phyloP scores from a whole-genome alignment of 2,888 invertebrate species.

The Drosophila helvetica region DNA sequence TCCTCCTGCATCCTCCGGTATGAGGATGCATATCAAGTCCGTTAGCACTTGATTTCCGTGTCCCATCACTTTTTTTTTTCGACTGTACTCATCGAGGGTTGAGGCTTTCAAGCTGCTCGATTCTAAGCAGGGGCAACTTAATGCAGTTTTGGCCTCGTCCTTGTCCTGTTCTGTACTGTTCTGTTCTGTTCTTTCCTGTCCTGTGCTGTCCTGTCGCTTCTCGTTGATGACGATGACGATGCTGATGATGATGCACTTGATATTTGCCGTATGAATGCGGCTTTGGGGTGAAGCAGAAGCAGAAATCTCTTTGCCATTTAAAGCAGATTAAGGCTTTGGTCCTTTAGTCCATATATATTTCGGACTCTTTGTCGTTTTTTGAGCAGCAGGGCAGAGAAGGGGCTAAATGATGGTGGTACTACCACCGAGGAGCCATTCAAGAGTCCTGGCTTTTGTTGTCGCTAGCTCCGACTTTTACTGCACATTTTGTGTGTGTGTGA shows the following conservation, averaged over 20 bases:
- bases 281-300: slow-evolving; percentile 2
- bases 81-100: slow-evolving; percentile 23
- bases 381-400: slow-evolving; percentile 8
- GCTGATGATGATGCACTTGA: slow-evolving; percentile 77
- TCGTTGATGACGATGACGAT: slow-evolving; percentile 34
- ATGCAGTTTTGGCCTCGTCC: slow-evolving; percentile 62
- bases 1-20: too few relatives aligned
- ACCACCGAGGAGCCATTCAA: slow-evolving; percentile 46
- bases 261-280: slow-evolving; percentile 76
- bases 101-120: slow-evolving; percentile 24
- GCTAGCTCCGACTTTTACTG: slow-evolving; percentile 47
- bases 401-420: background rate
- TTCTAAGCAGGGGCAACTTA: slow-evolving; percentile 40
- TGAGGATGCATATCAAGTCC: too few relatives aligned
- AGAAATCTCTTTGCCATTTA: slow-evolving; percentile 64
- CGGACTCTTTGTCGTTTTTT: slow-evolving; percentile 27
- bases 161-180: slow-evolving; percentile 38
- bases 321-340: slow-evolving; percentile 67
- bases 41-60: slow-evolving; percentile 1
- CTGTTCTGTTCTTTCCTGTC: slow-evolving; percentile 9
- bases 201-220: slow-evolving; percentile 28
- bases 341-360: slow-evolving; percentile 41
- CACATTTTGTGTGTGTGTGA: slow-evolving; percentile 46
- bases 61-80: background rate
- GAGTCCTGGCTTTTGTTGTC: slow-evolving; percentile 61